These are phyloP conservation scores for Seriola quinqueradiata DNA, from an alignment of 2,113 vertebrate genomes.

Conservation along the genomic window DNA sequence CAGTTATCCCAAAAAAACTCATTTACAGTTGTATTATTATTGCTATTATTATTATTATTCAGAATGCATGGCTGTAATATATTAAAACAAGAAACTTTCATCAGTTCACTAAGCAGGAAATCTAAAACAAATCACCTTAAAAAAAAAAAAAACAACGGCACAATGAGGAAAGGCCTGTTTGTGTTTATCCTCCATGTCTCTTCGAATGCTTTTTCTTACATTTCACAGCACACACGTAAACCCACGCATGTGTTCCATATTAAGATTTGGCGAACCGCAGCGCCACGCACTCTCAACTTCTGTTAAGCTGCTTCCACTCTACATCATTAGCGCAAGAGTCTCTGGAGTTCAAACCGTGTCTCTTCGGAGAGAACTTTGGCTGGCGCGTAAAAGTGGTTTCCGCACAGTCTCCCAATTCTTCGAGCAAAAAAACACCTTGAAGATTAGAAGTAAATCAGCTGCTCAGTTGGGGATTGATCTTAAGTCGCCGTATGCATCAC, in stretches of 20 bases:
- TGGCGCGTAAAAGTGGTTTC: neutral
- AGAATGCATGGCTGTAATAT: too few species aligned
- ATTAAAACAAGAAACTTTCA: neutral
- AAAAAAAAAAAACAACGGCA: neutral
- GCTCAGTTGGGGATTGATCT: constrained; percentile 33
- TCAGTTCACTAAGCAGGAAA: neutral
- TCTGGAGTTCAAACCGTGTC: neutral
- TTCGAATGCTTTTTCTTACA: neutral
- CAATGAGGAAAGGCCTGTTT: neutral
- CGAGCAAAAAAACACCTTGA: neutral
- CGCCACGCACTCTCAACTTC: neutral
- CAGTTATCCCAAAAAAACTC: too few species aligned
- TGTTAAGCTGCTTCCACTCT: neutral
- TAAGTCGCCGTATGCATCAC: neutral
- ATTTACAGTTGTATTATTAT: too few species aligned
- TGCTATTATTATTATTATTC: too few species aligned
- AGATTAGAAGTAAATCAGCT: constrained; percentile 3
- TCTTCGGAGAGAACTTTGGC: neutral
- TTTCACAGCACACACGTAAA: neutral
- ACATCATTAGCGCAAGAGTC: neutral
- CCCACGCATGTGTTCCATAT: neutral
- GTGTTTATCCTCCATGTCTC: neutral
- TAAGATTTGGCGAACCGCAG: neutral
- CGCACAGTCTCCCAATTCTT: neutral
- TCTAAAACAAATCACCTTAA: neutral